These are phyloP conservation scores for Sciurus niger DNA, from an alignment of 2,113 vertebrate genomes.

Conservation along the genomic window DNA sequence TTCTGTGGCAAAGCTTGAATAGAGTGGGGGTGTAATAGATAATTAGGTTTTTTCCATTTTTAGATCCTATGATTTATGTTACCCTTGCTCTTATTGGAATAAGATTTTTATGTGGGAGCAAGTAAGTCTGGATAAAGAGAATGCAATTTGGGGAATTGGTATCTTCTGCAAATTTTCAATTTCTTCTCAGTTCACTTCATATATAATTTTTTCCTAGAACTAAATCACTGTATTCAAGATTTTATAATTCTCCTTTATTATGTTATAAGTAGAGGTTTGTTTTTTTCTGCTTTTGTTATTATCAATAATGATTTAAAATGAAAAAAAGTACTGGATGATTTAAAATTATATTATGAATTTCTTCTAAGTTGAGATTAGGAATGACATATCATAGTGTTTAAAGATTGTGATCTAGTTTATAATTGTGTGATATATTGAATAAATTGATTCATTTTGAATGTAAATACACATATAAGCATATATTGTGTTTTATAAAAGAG, in stretches of 20 bases:
- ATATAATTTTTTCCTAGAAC: conserved; percentile 66
- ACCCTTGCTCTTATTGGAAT: conserved; percentile 68
- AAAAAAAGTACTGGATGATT: not conserved
- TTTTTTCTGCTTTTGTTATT: not conserved
- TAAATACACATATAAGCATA: not conserved
- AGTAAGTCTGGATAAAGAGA: conserved; percentile 68
- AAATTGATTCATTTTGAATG: conserved; percentile 3
- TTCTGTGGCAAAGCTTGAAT: conserved; percentile 75
- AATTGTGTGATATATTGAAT: not conserved
- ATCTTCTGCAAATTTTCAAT: conserved; percentile 70
- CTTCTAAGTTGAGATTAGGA: conserved; percentile 50
- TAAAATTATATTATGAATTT: conserved; percentile 32
- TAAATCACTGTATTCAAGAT: conserved; percentile 50
- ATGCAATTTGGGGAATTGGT: conserved; percentile 70
- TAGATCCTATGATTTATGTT: conserved; percentile 82
- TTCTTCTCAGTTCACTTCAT: conserved; percentile 50
- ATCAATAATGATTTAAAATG: conserved; percentile 28
- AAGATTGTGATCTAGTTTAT: conserved; percentile 24
- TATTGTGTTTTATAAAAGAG: not conserved
- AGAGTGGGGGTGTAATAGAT: conserved; percentile 74
- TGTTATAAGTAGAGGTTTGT: not conserved
- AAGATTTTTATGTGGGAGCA: conserved; percentile 77
- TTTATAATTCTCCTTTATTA: not conserved
- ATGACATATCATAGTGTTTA: not conserved
- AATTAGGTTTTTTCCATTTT: conserved; percentile 79